Evolutionary conservation across 2,888 invertebrate species (phyloP), one percentile per base, ranked within the genome.

Genomic region (Orthonevra nobilis): DNA sequence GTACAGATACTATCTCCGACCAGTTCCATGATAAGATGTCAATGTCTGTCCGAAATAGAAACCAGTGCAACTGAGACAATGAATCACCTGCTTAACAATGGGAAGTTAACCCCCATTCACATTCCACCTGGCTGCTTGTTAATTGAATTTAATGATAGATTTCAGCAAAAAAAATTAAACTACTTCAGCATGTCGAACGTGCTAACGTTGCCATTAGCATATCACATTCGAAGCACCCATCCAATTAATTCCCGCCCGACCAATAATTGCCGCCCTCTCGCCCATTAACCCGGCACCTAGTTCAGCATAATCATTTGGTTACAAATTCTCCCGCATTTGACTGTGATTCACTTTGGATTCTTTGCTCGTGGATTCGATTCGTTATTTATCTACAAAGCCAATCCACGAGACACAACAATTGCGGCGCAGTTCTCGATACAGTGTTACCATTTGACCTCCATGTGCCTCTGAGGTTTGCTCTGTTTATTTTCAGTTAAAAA

Each of bases 171-270:
- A 32, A 46, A 66, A 46, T 52, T 44, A 38, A 20, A 60, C 60
- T 46, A 28, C 5, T 4, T 23, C 3, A 23, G n/a, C 23, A 23
- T 23, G 23, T 75, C 69, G 69, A 75, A 75, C 74, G 74, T 75
- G 74, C 68, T 56, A 50, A 34, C 42, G 42, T 26, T 75, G 75
- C 42, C 54, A 69, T 68, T 68, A 54, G 54, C 68, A 68, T 74
- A 68, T 61, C 60, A 32, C 46, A 68, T 74, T 46, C 28, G 32
- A 7, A 34, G n/a, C 54, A 48, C 61, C 32, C 38, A 40, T 52
- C 61, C 52, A 68, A 74, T 68, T 68, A 61, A 54, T 46, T 26
- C 48, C 44, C 50, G 10, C 66, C 17, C 66, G 17, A 44, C 28
- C 7, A 42, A n/a, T 54, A 54, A 44, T 44, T 12, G 34, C 42